Percentiles rank a stretch among this genome's conserved stretches.
phyloP scores from a whole-genome alignment of 2,888 invertebrate species.

The Tolmerus cingulatus region DNA sequence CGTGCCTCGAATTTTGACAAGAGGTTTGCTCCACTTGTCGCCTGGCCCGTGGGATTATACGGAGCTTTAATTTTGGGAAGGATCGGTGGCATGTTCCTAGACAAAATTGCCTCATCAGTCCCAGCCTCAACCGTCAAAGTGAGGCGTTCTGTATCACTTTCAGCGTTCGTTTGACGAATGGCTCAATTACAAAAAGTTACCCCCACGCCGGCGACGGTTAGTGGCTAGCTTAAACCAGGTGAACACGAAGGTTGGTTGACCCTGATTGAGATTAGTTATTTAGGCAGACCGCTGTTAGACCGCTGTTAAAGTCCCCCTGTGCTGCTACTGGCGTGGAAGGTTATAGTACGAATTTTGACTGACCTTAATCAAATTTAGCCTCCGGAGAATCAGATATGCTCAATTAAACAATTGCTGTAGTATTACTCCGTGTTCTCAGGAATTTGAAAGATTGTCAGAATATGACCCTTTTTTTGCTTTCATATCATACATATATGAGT shows the following conservation, averaged over 20 bases:
- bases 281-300: not conserved
- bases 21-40: not conserved
- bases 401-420: not conserved
- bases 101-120: not conserved
- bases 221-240: not conserved
- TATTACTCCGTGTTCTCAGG: not conserved
- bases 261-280: not conserved
- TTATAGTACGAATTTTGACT: not conserved
- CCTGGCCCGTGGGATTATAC: not conserved
- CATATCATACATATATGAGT: not conserved
- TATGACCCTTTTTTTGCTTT: not conserved
- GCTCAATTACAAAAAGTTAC: not conserved
- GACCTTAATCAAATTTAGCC: not conserved
- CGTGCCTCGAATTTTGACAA: not conserved
- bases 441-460: not conserved
- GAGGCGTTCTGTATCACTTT: not conserved
- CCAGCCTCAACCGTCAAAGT: not conserved
- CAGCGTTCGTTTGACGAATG: not conserved
- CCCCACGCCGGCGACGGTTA: not conserved
- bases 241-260: not conserved
- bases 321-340: not conserved
- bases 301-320: not conserved
- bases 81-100: not conserved
- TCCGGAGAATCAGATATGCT: not conserved
- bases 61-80: not conserved